Conservation (phyloP, 1,140 invertebrate species). For the Drosophila cardini region DNA sequence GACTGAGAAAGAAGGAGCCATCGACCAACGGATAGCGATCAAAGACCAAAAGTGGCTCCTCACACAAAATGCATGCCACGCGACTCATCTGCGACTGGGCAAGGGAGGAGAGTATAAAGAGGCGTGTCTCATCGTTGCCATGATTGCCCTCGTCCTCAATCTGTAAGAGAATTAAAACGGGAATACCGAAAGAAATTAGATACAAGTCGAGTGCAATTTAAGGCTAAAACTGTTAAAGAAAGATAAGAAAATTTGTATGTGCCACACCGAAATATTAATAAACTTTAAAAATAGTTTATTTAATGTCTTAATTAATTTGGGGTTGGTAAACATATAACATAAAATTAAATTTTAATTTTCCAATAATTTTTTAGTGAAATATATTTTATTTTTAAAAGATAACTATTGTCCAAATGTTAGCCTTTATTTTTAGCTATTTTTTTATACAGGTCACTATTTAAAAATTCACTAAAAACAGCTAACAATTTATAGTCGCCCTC, state of each 20-base stretch:
- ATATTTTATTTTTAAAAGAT: too few relatives aligned
- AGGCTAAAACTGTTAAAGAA: not conserved
- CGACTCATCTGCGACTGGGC: constrained; percentile 93
- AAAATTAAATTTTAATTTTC: too few relatives aligned
- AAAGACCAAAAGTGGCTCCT: constrained; percentile 94
- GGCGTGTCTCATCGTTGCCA: constrained; percentile 98
- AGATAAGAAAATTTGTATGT: not conserved
- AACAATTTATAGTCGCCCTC: too few relatives aligned
- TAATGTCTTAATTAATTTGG: not conserved
- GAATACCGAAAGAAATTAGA: constrained; percentile 32
- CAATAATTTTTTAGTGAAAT: too few relatives aligned
- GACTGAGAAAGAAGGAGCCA: constrained; percentile 98
- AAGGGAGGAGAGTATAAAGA: constrained; percentile 95
- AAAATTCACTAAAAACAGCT: too few relatives aligned
- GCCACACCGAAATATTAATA: not conserved
- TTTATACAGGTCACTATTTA: too few relatives aligned
- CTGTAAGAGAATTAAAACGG: constrained; percentile 85
- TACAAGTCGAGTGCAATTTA: constrained; percentile 22
- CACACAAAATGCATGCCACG: constrained; percentile 95
- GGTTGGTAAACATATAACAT: too few relatives aligned
- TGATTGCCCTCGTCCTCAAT: constrained; percentile 99
- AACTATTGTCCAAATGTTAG: too few relatives aligned
- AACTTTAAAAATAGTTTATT: not conserved
- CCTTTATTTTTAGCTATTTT: too few relatives aligned
- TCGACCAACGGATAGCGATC: constrained; percentile 98